Base-by-base conservation (phyloP, 2,888 invertebrate genomes). In the Lithophane ornitopus region DNA sequence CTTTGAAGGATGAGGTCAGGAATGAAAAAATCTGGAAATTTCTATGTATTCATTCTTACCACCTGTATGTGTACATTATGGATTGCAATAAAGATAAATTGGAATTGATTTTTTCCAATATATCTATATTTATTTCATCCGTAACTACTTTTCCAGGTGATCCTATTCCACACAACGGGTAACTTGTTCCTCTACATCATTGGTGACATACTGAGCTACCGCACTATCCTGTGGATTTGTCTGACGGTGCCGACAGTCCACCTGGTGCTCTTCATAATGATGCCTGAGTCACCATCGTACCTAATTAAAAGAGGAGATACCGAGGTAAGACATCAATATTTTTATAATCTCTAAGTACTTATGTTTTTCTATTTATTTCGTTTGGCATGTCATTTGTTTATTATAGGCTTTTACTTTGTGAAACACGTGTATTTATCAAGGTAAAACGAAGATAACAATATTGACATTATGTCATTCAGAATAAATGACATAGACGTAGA, bases 201-300 rank as follows among this genome's bases (percentile, higher is more conserved):
- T 81, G 98, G 97, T 41, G 97, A 94, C 81, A 83, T 93, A 74
- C 78, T 97, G 0, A 90, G 91, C 41, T 97, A 97, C 93, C 90
- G 93, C 2, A 89, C 93, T 0, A 92, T 97, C 46, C 95, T 97
- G 11, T 94, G 95, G 89, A 89, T 97, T 0, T 97, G 97, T 70
- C 87, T 97, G 12, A 71, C 96, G 0, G 82, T 97, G 14, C 96
- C 97, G 0, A 89, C 96, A 0, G 14, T 97, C 0, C 96, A 97
- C 63, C 76, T 97, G 2, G 69, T 97, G 0, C 81, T 96, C 9
- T 96, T 97, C 81, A 89, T 95, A 22, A 92, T 93, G 90, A 95
- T 97, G 93, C 97, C 97, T 0, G 98, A 98, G 84, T 97, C 97
- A 0, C 98, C 98, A 0, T 94, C 97, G 0, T 97, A 93, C 76